Evolutionary conservation across 2,113 vertebrate genomes (phyloP).

Genomic region (Sitta europaea): DNA sequence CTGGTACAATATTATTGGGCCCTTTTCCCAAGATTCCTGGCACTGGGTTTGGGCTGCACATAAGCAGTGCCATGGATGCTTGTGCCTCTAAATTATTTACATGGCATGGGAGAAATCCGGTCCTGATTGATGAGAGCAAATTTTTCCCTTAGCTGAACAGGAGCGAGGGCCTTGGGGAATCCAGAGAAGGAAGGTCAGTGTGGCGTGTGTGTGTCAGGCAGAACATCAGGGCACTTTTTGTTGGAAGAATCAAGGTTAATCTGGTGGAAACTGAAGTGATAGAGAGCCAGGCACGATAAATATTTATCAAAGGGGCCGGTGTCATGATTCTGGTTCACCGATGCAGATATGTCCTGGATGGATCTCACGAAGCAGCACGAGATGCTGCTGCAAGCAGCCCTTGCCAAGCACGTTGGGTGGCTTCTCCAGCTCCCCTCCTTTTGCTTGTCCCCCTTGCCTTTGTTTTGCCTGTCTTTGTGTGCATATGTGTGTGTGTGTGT

Average conservation of each 20-base stretch:
- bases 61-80: slow-evolving; percentile 59
- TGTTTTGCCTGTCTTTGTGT: slow-evolving; percentile 35
- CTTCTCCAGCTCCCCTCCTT: background rate
- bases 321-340: background rate
- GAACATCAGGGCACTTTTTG: slow-evolving; percentile 5
- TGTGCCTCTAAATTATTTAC: slow-evolving; percentile 76
- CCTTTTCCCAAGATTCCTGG: slow-evolving; percentile 83
- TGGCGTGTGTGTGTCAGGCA: background rate
- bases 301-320: slow-evolving; percentile 34
- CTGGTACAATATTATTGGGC: slow-evolving; percentile 88
- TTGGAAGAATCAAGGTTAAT: slow-evolving; percentile 53
- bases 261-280: slow-evolving; percentile 62
- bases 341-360: background rate
- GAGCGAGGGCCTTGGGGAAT: background rate
- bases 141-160: slow-evolving; percentile 5
- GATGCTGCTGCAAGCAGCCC: background rate
- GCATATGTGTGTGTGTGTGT: background rate
- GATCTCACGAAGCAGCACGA: background rate
- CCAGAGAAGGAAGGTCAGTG: background rate
- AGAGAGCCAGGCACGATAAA: slow-evolving; percentile 40
- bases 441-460: background rate
- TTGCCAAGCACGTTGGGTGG: background rate
- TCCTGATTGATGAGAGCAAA: slow-evolving; percentile 40
- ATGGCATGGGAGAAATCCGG: slow-evolving; percentile 59
- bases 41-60: slow-evolving; percentile 58